Base-by-base conservation (phyloP, 2,797 vertebrate species). In the Acanthis flammea region DNA sequence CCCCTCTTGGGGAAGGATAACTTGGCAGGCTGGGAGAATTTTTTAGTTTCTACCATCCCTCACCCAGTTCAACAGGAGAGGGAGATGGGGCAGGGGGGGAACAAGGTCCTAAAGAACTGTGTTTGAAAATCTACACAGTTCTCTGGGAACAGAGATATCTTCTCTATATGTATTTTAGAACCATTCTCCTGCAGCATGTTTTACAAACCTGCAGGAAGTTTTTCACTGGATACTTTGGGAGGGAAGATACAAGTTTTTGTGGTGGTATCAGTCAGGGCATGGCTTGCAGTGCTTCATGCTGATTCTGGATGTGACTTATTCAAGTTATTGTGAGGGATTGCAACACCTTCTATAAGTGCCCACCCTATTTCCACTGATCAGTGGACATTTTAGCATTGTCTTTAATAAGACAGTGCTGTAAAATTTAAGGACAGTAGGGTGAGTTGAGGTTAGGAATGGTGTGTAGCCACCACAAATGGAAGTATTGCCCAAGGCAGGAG, bases 61-160 rank as follows among this genome's bases (percentile, higher is more conserved):
- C 4, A 3, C 10, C 10, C 51, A 58, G 18, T 47, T 41, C 81
- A 65, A 24, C 10, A 54, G 54, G 5, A 76, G 24, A 37, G 71
- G 41, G 28, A 47, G 23, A 55, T 8, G 15, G n/a, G 6, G 7
- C 1, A 0, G 7, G 4, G 7, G 7, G 5, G 4, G 30, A 30
- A 10, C 12, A 66, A 35, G 6, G 2, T 19, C 53, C 9, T 86
- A 18, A 73, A 67, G 27, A 84, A 68, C 70, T 10, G 2, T 15
- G 7, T n/a, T 78, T 23, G 7, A 74, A 86, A 88, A 86, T 45
- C 58, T 35, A 30, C n/a, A 33, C 19, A 62, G 14, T 44, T 68
- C 17, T 78, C 24, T 71, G 27, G 47, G 22, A 92, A 62, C 19
- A 83, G 42, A 82, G 4, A 3, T 41, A 11, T 21, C 44, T 48